These are phyloP conservation scores for Oreochromis aureus DNA, from an alignment of 2,113 vertebrate species.

Conservation along the genomic window DNA sequence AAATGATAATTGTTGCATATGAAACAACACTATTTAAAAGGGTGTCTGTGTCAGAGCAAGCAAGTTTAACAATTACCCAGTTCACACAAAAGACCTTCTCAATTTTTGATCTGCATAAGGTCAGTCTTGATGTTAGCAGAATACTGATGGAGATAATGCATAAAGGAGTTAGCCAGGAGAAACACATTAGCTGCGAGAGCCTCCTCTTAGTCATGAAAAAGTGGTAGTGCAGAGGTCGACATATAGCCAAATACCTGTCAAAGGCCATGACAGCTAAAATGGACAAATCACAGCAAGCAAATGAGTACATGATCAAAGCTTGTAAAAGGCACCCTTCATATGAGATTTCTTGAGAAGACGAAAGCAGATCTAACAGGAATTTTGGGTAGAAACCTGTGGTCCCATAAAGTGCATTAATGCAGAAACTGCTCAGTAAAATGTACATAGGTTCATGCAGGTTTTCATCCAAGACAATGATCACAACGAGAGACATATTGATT, in stretches of 20 bases:
- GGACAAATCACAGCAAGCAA: constrained; percentile 17
- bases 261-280: constrained; percentile 37
- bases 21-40: background rate
- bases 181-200: background rate
- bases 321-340: constrained; percentile 27
- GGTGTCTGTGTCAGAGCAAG: background rate
- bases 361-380: constrained; percentile 19
- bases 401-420: constrained; percentile 37
- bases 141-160: background rate
- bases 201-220: constrained; percentile 15
- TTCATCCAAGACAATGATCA: constrained; percentile 10
- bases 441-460: constrained; percentile 50
- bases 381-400: constrained; percentile 40
- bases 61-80: constrained; percentile 25
- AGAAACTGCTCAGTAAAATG: constrained; percentile 24
- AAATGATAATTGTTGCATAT: background rate
- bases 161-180: constrained; percentile 16
- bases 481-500: background rate
- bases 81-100: constrained; percentile 23
- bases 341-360: constrained; percentile 1
- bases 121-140: background rate
- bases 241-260: constrained; percentile 49
- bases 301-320: constrained; percentile 32
- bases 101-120: background rate
- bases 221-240: constrained; percentile 23